Base-by-base conservation (phyloP, 2,113 vertebrate species). In the Mesocricetus auratus region DNA sequence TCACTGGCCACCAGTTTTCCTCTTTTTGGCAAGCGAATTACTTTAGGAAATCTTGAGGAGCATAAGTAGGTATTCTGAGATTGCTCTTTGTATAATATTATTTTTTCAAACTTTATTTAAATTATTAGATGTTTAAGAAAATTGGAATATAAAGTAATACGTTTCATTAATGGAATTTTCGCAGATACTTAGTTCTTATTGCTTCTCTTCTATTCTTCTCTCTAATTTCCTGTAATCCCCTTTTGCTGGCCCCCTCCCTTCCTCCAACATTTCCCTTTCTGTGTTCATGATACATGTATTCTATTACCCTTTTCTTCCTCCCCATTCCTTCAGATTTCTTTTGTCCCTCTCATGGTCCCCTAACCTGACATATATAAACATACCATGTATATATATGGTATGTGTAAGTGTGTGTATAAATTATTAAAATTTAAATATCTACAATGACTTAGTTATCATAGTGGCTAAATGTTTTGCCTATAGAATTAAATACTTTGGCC, bases 371-470 rank as follows among this genome's bases (percentile, higher is more conserved):
- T 29, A 66, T 66, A 29, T 60, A 33, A 26, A 39, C 21, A 39
- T 39, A 12, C 47, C 36, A 7, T 5, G 3, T 31, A 13, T 42
- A 21, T 39, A 9, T n/a, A 19, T 60, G 10, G 21, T 82, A 3
- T 82, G 21, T 58, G 4, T 58, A 21, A 10, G n/a, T 24, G 10
- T 60, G 15, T 31, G 22, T 9, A 39, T 74, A 60, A 58, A 82
- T 91, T 82, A 90, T 68, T 91, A 81, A 81, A 45, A 64, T 83
- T 89, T 73, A 60, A 68, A 86, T 83, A 53, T 74, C 42, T 90
- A 62, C 19, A 81, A 16, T 74, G 85, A 47, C 42, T 74, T 78
- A 64, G 47, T 87, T 82, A 82, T 88, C 56, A 73, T 86, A 62
- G 24, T 45, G 13, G n/a, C 31, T 89, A 94, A 77, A 45, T 60